Evolutionary conservation across 2,113 vertebrate genomes (phyloP).

Genomic region (Arenaria interpres): DNA sequence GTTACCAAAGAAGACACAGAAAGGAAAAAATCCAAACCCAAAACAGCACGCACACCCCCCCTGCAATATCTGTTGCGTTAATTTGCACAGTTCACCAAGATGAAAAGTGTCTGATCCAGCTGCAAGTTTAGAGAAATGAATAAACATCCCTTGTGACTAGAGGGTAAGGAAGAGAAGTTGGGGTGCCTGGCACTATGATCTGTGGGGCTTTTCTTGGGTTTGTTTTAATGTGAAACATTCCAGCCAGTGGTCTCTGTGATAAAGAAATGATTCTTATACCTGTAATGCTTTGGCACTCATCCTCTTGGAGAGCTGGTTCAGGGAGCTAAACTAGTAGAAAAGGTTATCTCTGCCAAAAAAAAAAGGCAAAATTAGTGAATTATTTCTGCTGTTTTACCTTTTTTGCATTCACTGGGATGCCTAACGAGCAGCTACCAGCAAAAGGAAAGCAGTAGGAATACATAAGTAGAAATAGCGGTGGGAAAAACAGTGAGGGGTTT

Average conservation of each 20-base stretch:
- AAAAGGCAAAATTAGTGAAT: not conserved
- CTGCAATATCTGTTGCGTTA: not conserved
- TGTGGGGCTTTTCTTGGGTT: not conserved
- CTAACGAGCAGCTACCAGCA: not conserved
- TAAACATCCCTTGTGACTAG: not conserved
- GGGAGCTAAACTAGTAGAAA: not conserved
- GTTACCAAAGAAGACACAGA: not conserved
- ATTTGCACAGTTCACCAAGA: not conserved
- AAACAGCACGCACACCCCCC: accelerated
- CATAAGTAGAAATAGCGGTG: not conserved
- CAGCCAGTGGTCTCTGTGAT: not conserved
- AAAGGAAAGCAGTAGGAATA: not conserved
- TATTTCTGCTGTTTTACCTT: not conserved
- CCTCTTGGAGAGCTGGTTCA: not conserved
- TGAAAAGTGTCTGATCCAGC: not conserved
- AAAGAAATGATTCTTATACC: not conserved
- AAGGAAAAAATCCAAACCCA: accelerated
- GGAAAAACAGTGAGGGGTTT: not conserved
- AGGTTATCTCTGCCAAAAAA: not conserved
- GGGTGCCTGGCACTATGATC: not conserved
- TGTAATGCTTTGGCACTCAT: not conserved
- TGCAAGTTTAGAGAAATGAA: not conserved
- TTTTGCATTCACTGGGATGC: not conserved
- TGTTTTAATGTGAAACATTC: not conserved
- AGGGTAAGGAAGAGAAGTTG: not conserved